A percentile compares a stretch with the other conserved stretches of the same genome.
These are phyloP conservation scores for Dicyrtoma fusca DNA, from an alignment of 2,888 invertebrate species.

Conservation along the genomic window DNA sequence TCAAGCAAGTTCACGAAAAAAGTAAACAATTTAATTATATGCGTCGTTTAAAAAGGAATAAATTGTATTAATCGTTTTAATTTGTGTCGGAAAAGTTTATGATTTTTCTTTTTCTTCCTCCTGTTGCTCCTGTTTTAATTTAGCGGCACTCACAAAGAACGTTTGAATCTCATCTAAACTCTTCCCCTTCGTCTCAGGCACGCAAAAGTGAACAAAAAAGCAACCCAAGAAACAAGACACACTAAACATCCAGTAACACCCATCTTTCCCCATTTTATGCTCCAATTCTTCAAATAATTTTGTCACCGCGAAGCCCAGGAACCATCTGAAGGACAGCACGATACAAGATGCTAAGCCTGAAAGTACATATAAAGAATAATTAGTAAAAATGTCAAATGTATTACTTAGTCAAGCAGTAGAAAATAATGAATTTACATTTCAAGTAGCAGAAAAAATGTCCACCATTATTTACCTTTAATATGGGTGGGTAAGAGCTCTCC, in stretches of 20 bases:
- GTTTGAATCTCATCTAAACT: conserved; percentile 50
- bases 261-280: conserved; percentile 44
- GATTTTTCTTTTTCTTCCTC: conserved; percentile 24
- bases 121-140: conserved; percentile 20
- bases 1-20: too few relatives aligned
- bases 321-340: conserved; percentile 49
- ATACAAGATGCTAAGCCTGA: conserved; percentile 49
- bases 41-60: too few relatives aligned
- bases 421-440: background rate
- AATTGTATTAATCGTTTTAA: too few relatives aligned
- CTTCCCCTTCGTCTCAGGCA: conserved; percentile 50
- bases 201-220: conserved; percentile 47
- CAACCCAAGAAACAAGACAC: conserved; percentile 40
- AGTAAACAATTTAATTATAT: too few relatives aligned
- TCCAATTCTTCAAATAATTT: conserved; percentile 51
- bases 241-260: conserved; percentile 52
- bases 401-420: background rate
- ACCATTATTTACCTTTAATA: conserved; percentile 42
- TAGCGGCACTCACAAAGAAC: conserved; percentile 36
- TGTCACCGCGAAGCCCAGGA: conserved; percentile 52
- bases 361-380: conserved; percentile 1
- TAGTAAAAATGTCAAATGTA: background rate
- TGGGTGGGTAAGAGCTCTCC: conserved; percentile 54
- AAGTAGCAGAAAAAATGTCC: background rate
- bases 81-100: too few relatives aligned